Conservation (phyloP, 2,113 vertebrate genomes). For the Nerophis lumbriciformis region DNA sequence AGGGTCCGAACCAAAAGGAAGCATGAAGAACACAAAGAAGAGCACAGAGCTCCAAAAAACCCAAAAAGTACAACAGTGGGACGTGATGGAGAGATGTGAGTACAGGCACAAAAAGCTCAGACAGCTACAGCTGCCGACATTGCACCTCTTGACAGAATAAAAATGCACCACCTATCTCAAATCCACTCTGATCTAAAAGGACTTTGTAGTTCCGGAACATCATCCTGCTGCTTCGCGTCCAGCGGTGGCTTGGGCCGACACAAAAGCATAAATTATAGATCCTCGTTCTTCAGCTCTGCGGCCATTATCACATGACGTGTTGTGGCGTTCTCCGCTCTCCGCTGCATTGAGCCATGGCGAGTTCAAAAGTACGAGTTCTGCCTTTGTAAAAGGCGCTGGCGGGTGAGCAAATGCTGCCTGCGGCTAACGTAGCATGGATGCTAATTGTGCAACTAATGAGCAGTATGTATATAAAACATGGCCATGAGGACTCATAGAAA, state of each 20-base stretch:
- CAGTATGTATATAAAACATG: no score
- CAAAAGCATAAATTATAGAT: conserved; percentile 67
- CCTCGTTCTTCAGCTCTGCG: conserved; percentile 62
- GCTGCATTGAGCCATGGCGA: conserved; percentile 31
- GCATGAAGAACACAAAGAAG: no score
- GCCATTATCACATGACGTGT: conserved; percentile 63
- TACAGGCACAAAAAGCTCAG: conserved; percentile 34
- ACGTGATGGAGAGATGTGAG: conserved; percentile 12
- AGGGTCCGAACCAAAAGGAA: no score
- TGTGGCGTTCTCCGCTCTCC: conserved; percentile 51
- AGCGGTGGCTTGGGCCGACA: conserved; percentile 44
- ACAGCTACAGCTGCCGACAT: conserved; percentile 28
- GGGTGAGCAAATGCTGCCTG: conserved; percentile 17
- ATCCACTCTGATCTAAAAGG: conserved; percentile 51
- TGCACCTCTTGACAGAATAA: conserved; percentile 46
- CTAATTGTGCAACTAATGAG: conserved; percentile 13
- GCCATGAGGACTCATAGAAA: no score
- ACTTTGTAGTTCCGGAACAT: conserved; percentile 56
- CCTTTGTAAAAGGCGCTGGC: conserved; percentile 34
- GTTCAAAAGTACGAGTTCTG: conserved; percentile 42
- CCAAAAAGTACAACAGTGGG: no score
- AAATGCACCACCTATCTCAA: conserved; percentile 60
- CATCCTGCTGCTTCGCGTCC: conserved; percentile 49
- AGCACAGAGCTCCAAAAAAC: no score
- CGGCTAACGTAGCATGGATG: conserved; percentile 25